Base-by-base conservation (phyloP, 2,888 invertebrate genomes). In the Stenotaenia linearis region DNA sequence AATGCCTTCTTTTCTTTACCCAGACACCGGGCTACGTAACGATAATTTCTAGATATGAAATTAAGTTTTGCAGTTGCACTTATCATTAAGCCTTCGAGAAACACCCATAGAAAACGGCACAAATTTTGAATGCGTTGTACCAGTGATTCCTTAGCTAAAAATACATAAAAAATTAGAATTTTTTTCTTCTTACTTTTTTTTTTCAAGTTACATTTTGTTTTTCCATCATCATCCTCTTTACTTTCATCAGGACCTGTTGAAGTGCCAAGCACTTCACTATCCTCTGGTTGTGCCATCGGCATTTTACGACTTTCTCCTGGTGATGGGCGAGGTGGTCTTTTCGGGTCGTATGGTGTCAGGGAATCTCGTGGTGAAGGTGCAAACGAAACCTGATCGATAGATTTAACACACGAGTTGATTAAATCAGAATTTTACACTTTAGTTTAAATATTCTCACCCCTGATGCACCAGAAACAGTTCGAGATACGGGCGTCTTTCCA, bases 21-120 rank as follows among this genome's bases (percentile, higher is more conserved):
- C 79, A 99, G 89, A 32, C 95, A 93, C 83, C 92, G 91, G 28
- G 97, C 93, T 0, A 99, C 96, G 85, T 96, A 97, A 84, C 98
- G 91, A 87, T 98, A 98, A 86, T 98, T 97, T 79, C 93, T 90
- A 0, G 98, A 98, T 84, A 94, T 92, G 83, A 90, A 90, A 88
- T 98, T 96, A 80, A 98, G 88, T 83, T 92, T 91, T 79, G 90
- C 90, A 1, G 96, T 96, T 78, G 94, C 85, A 25, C 95, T 93
- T 78, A 95, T 92, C 86, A 97, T 89, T 6, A 91, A 85, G 83
- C 95, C 94, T 82, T 91, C 91, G 79, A 95, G 86, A 83, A 96
- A 91, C 23, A 91, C 91, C 89, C 90, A 90, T 23, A 89, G 84
- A 84, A 92, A 91, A 82, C 90, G 86, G 79, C 90, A 84, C 83